A percentile compares a stretch with the other conserved stretches of the same genome.
Evolutionary conservation across 2,888 invertebrate species (phyloP).

Genomic region (Oscheius sp.): DNA sequence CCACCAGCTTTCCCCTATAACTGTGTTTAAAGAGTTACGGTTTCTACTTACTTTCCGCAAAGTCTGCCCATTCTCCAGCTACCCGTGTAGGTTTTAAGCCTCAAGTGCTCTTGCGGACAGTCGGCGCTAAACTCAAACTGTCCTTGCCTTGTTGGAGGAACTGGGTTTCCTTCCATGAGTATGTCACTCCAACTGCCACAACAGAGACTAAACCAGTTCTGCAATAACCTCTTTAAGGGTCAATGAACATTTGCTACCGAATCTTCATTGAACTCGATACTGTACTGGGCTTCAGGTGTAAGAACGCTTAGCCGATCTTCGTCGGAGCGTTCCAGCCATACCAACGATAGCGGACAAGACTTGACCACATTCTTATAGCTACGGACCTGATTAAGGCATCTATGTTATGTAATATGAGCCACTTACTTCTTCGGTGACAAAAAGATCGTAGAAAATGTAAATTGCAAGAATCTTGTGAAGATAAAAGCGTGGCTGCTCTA

Average conservation of each 20-base stretch:
- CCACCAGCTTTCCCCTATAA: constrained; percentile 19
- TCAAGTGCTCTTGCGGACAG: constrained; percentile 25
- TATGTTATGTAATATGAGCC: neutral
- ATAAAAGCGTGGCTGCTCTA: constrained; percentile 15
- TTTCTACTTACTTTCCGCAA: constrained; percentile 27
- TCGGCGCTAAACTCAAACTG: constrained; percentile 20
- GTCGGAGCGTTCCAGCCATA: constrained; percentile 16
- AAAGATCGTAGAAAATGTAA: constrained; percentile 27
- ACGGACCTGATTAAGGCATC: neutral
- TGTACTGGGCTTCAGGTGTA: constrained; percentile 22
- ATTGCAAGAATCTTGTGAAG: constrained; percentile 24
- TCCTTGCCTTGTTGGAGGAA: constrained; percentile 28
- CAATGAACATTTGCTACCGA: neutral
- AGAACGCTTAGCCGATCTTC: constrained; percentile 8
- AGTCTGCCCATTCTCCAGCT: constrained; percentile 30
- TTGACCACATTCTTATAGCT: neutral
- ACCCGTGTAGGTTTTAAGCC: constrained; percentile 24
- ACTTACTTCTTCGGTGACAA: constrained; percentile 28
- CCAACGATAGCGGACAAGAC: constrained; percentile 19
- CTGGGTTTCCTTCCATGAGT: constrained; percentile 26
- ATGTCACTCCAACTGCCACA: constrained; percentile 21
- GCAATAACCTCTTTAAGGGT: constrained; percentile 8
- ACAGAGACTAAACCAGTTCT: constrained; percentile 21
- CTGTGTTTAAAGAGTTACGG: neutral
- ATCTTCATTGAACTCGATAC: constrained; percentile 26